Conservation (phyloP, 2,888 invertebrate species). For the Rugalucina vietnamica region DNA sequence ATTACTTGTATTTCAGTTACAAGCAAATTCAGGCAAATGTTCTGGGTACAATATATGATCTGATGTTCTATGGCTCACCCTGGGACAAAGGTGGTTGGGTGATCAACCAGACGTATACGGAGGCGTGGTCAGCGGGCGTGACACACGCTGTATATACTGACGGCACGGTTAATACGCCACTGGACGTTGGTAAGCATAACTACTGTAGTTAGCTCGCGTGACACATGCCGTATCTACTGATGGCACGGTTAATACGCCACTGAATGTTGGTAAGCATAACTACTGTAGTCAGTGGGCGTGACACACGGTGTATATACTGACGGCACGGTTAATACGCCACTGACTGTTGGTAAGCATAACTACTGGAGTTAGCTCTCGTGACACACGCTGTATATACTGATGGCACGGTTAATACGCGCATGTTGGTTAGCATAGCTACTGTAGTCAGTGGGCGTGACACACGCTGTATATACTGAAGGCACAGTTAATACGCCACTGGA, state of each 20-base stretch:
- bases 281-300: constrained; percentile 46
- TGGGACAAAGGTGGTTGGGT: constrained; percentile 21
- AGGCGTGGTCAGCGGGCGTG: constrained; percentile 41
- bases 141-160: constrained; percentile 25
- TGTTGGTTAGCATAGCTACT: too few relatives aligned
- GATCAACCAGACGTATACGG: background rate
- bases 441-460: constrained; percentile 42
- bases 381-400: constrained; percentile 25
- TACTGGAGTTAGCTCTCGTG: constrained; percentile 39
- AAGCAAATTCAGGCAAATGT: constrained; percentile 52
- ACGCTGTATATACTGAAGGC: constrained; percentile 33
- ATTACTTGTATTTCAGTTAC: constrained; percentile 21
- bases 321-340: constrained; percentile 48
- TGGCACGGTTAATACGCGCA: constrained; percentile 47
- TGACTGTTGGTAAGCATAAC: constrained; percentile 18
- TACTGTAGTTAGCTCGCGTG: constrained; percentile 47
- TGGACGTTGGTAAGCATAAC: constrained; percentile 21
- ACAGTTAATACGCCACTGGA: constrained; percentile 50
- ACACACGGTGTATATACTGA: constrained; percentile 25
- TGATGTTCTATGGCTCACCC: constrained; percentile 46
- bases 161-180: constrained; percentile 48
- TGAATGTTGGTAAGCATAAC: constrained; percentile 20
- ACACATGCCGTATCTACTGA: constrained; percentile 25
- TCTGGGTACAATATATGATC: constrained; percentile 50
- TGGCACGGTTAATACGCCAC: constrained; percentile 48